phyloP scores from a whole-genome alignment of 2,888 invertebrate species.

The Tetranychus piercei region DNA sequence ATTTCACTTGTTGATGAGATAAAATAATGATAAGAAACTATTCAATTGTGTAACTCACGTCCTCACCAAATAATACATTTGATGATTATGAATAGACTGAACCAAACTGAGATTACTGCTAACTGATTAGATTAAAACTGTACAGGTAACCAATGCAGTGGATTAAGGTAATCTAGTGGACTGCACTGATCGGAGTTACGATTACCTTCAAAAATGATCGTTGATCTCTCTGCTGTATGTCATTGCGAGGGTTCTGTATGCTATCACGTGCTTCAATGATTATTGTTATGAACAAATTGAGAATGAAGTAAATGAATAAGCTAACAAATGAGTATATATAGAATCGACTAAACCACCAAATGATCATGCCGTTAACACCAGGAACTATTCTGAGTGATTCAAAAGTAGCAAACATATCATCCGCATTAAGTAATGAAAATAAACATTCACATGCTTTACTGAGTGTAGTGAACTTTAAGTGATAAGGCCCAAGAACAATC shows the following conservation, averaged over 20 bases:
- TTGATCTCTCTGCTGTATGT: background rate
- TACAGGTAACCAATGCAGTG: too few relatives aligned
- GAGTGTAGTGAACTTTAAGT: conserved; percentile 77
- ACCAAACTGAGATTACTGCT: too few relatives aligned
- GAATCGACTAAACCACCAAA: conserved; percentile 79
- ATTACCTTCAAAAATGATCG: background rate
- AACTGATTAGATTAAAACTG: too few relatives aligned
- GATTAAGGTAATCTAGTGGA: too few relatives aligned
- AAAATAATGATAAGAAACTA: too few relatives aligned
- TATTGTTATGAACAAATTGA: conserved; percentile 91
- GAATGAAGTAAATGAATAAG: conserved; percentile 88
- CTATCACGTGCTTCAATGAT: conserved; percentile 55
- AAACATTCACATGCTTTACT: conserved; percentile 88
- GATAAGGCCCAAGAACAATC: conserved; percentile 92
- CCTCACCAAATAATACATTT: too few relatives aligned
- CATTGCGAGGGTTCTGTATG: background rate
- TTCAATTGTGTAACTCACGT: too few relatives aligned
- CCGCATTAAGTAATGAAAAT: conserved; percentile 90
- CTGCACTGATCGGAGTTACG: too few relatives aligned
- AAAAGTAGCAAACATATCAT: conserved; percentile 98
- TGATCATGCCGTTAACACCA: conserved; percentile 32
- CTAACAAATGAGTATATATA: conserved; percentile 90
- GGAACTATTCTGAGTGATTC: conserved; percentile 40
- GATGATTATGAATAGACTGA: too few relatives aligned
- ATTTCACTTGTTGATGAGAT: too few relatives aligned